Evolutionary conservation across 2,888 invertebrate species (phyloP), one percentile per base, ranked within the genome.

Genomic region (Bursaphelenchus okinawaensis): DNA sequence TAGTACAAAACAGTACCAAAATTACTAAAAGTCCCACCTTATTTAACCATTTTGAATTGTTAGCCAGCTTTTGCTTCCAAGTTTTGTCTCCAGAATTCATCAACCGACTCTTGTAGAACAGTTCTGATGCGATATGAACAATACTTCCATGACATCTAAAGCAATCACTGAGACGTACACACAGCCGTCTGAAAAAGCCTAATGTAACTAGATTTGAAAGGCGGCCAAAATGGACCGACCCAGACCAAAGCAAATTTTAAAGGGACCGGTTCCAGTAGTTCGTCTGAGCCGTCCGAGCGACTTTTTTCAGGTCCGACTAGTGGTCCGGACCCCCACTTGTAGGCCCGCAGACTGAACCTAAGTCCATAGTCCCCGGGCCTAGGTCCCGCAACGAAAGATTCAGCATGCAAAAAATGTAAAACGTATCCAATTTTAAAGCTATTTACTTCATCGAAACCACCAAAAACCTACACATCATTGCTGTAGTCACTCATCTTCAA

Each of bases 81-180:
- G 16, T 50, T 19, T 59, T 29, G 51, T n/a, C 52, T 22, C 19
- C 27, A n/a, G 23, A n/a, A 4, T 23, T 19, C 24, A 9, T 19
- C 62, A 62, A 6, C 8, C 28, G 26, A 19, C 55, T 52, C 4
- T 40, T 40, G 54, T 71, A 71, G 27, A 74, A 74, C n/a, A 75
- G 23, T 7, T 66, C 62, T 7, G 74, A 75, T 6, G 71, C 55
- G 23, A 75, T 55, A 7, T 29, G n/a, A 19, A 71, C 29, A 24
- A 71, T 71, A 24, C 52, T 23, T 22, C 55, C 40, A 55, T 71
- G 71, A 6, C 68, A 71, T 24, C 71, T 74, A 52, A 74, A 74
- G 29, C 64, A 68, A 6, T 31, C 31, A 0, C 31, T 55, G 26
- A 71, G 57, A 40, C 63, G 55, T 7, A 60, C 28, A 20, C 62